These are phyloP conservation scores for Acanthis flammea DNA, from an alignment of 2,797 vertebrate species.

Conservation along the genomic window DNA sequence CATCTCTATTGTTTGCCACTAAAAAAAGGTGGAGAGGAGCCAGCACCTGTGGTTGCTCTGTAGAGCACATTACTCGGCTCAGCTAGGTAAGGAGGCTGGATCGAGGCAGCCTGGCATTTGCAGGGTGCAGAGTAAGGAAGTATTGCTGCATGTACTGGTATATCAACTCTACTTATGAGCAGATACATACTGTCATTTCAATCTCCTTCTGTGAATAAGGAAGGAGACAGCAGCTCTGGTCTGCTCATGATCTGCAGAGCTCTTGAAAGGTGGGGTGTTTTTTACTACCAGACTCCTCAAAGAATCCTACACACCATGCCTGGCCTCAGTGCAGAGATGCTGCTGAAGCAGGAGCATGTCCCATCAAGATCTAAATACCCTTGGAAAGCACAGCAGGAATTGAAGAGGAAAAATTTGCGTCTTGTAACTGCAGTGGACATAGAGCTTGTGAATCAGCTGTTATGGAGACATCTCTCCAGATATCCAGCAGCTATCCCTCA, in stretches of 20 bases:
- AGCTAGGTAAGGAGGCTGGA: neutral
- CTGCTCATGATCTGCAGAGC: neutral
- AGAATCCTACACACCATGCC: neutral
- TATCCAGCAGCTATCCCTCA: neutral
- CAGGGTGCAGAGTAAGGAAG: neutral
- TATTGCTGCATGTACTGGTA: neutral
- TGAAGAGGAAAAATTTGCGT: neutral
- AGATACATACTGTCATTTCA: neutral
- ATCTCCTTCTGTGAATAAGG: neutral
- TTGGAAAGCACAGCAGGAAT: neutral
- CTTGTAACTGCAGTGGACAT: neutral
- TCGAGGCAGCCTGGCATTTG: neutral
- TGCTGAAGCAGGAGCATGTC: neutral
- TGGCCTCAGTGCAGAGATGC: neutral
- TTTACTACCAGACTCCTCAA: neutral
- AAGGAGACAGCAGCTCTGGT: neutral
- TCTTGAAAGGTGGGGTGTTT: neutral
- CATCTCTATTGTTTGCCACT: neutral
- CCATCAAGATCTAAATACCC: neutral
- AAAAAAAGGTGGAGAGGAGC: neutral
- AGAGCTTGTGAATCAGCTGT: neutral
- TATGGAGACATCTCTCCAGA: neutral
- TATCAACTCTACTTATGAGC: neutral
- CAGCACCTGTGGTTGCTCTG: neutral
- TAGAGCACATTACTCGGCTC: fast-evolving